These are phyloP conservation scores for Pocillopora meandrina DNA, from an alignment of 92 coral and sea anemone species.

Conservation along the genomic window DNA sequence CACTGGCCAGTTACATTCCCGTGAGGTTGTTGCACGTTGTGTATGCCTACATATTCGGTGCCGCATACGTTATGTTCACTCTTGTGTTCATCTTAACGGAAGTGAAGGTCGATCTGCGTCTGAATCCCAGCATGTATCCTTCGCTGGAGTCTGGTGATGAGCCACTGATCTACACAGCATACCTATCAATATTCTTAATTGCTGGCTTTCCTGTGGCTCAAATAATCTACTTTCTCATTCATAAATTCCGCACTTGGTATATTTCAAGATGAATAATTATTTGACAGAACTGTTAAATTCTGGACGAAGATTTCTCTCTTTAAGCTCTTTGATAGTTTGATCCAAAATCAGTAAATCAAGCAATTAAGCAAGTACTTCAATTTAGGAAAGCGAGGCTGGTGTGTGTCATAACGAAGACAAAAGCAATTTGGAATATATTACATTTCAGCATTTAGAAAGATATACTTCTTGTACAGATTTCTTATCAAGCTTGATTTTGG, in stretches of 20 bases:
- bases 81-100: conserved; percentile 67
- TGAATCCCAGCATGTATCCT: conserved; percentile 67
- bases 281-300: neutral
- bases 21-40: conserved; percentile 75
- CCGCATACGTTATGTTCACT: conserved; percentile 66
- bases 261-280: conserved; percentile 6
- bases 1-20: conserved; percentile 65
- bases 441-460: no score
- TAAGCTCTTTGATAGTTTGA: neutral
- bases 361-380: no score
- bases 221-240: conserved; percentile 63
- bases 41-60: conserved; percentile 82
- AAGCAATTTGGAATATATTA: no score
- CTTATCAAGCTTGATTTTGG: no score
- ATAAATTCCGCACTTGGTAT: conserved; percentile 51
- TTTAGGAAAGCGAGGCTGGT: no score
- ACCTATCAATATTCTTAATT: conserved; percentile 68
- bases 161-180: conserved; percentile 76
- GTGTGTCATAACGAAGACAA: no score
- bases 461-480: no score
- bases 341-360: no score
- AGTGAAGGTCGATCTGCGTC: conserved; percentile 48
- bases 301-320: neutral
- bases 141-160: conserved; percentile 72
- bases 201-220: conserved; percentile 79